Base-by-base conservation (phyloP, 2,797 vertebrate genomes). In the Salmo trutta region DNA sequence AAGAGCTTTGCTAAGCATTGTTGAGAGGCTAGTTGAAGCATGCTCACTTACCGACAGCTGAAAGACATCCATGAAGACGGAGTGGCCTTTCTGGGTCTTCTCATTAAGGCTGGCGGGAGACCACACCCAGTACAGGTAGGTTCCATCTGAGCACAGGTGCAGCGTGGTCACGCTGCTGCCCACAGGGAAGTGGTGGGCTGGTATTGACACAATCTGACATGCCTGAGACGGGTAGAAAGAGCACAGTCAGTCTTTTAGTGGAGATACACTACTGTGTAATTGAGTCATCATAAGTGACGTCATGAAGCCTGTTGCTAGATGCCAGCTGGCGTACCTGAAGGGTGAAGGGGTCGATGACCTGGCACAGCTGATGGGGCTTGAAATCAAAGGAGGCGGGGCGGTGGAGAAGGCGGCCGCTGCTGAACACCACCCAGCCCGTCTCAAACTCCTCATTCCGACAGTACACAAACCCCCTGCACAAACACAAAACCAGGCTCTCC, bases 41-140 rank as follows among this genome's bases (percentile, higher is more conserved):
- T 75, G 88, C 96, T 93, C 92, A 19, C 53, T 75, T 88, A 99
- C 98, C 85, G 90, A 93, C 75, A 99, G 92, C 90, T 95, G 95
- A 94, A 99, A 99, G 85, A 98, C 89, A 86, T 99, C 98, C 98
- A 99, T 99, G 90, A 99, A 99, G 84, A 99, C 97, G 33, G 98
- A 99, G 86, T 99, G 98, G 79, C 98, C 98, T 93, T 99, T 99
- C 31, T 98, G 97, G 2, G 98, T 99, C 91, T 99, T 99, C 89
- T 99, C 98, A 21, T 99, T 99, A 85, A 99, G 95, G 87, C 98
- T 96, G 78, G 97, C 97, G 75, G 98, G 98, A 79, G 98, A 99
- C 98, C 98, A 99, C 84, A 99, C 94, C 98, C 98, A 99, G 88
- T 99, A 99, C 90, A 99, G 94, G 82, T 97, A 98, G 64, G 96